Evolutionary conservation across 2,113 vertebrate species (phyloP).

Genomic region (Clarias macrocephalus): DNA sequence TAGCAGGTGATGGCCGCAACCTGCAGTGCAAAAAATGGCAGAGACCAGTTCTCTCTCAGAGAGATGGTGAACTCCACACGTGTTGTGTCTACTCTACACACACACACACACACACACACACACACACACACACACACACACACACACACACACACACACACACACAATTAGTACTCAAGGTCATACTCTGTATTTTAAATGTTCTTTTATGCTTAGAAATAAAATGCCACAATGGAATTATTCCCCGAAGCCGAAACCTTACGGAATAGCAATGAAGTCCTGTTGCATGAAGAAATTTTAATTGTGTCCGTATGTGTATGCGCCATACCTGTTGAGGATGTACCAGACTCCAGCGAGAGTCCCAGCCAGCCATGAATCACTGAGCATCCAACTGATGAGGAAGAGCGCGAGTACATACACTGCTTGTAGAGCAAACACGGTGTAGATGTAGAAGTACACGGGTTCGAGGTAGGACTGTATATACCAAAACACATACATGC

Average conservation of each 20-base stretch:
- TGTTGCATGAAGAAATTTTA: background rate
- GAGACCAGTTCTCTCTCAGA: slow-evolving; percentile 95
- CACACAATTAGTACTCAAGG: slow-evolving; percentile 4
- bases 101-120: slow-evolving; percentile 17
- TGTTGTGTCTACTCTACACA: slow-evolving; percentile 88
- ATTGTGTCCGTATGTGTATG: background rate
- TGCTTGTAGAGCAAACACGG: slow-evolving; percentile 91
- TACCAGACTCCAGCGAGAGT: slow-evolving; percentile 88
- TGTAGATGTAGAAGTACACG: slow-evolving; percentile 98
- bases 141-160: slow-evolving; percentile 28
- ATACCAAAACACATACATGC: background rate
- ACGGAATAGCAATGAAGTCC: slow-evolving; percentile 19
- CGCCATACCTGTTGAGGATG: slow-evolving; percentile 87
- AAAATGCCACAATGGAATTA: background rate
- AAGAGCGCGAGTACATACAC: slow-evolving; percentile 90
- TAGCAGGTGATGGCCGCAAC: slow-evolving; percentile 87
- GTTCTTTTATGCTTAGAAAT: background rate
- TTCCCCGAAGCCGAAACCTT: background rate
- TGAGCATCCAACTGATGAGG: slow-evolving; percentile 91
- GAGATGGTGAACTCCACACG: slow-evolving; percentile 97
- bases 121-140: slow-evolving; percentile 18
- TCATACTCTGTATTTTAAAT: background rate
- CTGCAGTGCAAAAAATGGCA: slow-evolving; percentile 93
- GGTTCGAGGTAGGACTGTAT: slow-evolving; percentile 89
- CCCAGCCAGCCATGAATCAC: slow-evolving; percentile 91